Evolutionary conservation across 1,140 invertebrate genomes (phyloP), one percentile per base, ranked within the genome.

Genomic region (Drosophila repletoides): DNA sequence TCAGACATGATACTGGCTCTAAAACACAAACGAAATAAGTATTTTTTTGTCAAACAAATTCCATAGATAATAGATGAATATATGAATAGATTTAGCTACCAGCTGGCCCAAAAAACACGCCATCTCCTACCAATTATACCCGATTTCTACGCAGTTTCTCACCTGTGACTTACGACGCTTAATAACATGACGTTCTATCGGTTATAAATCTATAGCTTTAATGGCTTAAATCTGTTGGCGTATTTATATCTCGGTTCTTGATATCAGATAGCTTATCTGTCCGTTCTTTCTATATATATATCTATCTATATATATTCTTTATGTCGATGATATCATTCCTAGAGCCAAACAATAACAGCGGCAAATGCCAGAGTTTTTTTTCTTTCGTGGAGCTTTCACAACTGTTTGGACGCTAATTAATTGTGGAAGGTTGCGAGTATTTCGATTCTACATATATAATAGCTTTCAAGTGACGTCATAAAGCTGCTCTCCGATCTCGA

Each of bases 1-100:
- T 84, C 79, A 26, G 79, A 89, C 88, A 89, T 89, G 33, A 7
- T 89, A 38, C 19, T 66, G 38, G 45, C 28, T 86, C 79, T 84
- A 24, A 0, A 34, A 64, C 33, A 34, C n/a, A 7, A 6, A 10
- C 15, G 10, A 33, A 10, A 36, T 10, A 21, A 36, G n/a, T 12
- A 33, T 51, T 24, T 9, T 2, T 26, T 21, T 31, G 21, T 5
- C n/a, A n/a, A 33, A n/a, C 1, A 2, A 9, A 12, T 21, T 9
- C 3, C 2, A 9, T 63, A 24, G 6, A 26, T 31, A 29, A 24
- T 43, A 10, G 4, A 26, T 26, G 19, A 5, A 33, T 19, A 6
- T 26, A 6, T 31, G 41, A 31, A 17, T 31, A 9, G 4, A 26
- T 26, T 15, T 7, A 22, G 2, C 7, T 28, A 22, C 22, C 22